Percentiles rank a stretch among this genome's conserved stretches.
phyloP scores from a whole-genome alignment of 1,140 invertebrate genomes.

The Trissolcus basalis region DNA sequence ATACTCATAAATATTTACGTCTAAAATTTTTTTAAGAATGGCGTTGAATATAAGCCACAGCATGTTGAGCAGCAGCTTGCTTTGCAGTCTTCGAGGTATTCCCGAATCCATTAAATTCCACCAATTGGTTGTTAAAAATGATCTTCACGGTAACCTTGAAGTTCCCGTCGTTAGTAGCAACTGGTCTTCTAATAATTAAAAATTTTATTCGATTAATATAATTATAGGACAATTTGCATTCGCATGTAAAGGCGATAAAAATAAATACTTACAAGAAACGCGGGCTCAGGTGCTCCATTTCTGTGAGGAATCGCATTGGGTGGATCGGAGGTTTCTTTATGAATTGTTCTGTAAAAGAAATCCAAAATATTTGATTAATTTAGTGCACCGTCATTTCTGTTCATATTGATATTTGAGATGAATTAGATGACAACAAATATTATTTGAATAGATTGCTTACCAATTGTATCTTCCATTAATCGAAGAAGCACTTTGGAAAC shows the following conservation, averaged over 20 bases:
- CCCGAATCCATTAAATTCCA: constrained; percentile 82
- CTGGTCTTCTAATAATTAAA: constrained; percentile 58
- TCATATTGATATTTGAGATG: too few relatives aligned
- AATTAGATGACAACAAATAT: too few relatives aligned
- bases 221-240: too few relatives aligned
- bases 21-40: too few relatives aligned
- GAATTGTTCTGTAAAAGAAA: constrained; percentile 78
- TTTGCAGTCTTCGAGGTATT: constrained; percentile 82
- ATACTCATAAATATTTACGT: too few relatives aligned
- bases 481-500: constrained; percentile 90
- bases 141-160: constrained; percentile 80
- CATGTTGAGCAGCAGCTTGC: constrained; percentile 84
- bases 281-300: constrained; percentile 77
- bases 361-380: not conserved
- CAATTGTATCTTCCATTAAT: too few relatives aligned
- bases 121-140: constrained; percentile 72
- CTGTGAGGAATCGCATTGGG: constrained; percentile 88
- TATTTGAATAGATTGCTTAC: too few relatives aligned
- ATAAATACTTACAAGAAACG: constrained; percentile 19
- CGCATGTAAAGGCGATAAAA: too few relatives aligned
- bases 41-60: constrained; percentile 73
- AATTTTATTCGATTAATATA: too few relatives aligned
- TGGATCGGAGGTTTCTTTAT: constrained; percentile 92
- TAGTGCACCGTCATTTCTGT: too few relatives aligned
- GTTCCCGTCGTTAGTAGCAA: constrained; percentile 63